Evolutionary conservation across 2,797 vertebrate species (phyloP).

Genomic region (Spheniscus humboldti): DNA sequence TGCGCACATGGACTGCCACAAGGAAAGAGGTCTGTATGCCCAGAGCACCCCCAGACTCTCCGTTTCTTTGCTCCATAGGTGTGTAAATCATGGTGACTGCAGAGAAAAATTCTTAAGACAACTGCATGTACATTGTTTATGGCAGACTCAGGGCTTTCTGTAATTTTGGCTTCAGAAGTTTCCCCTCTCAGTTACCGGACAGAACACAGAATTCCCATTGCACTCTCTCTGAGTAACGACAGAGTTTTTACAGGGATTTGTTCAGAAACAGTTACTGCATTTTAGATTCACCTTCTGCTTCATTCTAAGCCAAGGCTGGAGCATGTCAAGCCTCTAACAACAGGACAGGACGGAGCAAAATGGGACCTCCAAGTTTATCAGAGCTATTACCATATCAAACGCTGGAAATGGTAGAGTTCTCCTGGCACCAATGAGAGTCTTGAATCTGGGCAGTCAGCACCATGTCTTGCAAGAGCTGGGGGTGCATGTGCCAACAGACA

Average conservation of each 20-base stretch:
- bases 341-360: background rate
- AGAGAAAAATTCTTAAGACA: background rate
- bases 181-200: background rate
- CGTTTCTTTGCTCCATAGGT: background rate
- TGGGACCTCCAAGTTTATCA: background rate
- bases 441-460: background rate
- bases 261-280: background rate
- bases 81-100: background rate
- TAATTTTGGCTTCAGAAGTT: background rate
- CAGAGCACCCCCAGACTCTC: background rate
- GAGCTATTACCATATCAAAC: background rate
- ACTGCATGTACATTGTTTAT: background rate
- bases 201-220: background rate
- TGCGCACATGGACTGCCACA: background rate
- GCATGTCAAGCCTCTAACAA: background rate
- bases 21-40: background rate
- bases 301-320: background rate
- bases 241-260: background rate
- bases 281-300: background rate
- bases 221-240: background rate
- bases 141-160: background rate
- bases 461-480: background rate
- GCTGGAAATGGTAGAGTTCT: background rate
- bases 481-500: background rate
- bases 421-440: background rate